A percentile compares a stretch with the other conserved stretches of the same genome.
These are phyloP conservation scores for Scaptomyza polygonia DNA, from an alignment of 2,888 invertebrate genomes.

Conservation along the genomic window DNA sequence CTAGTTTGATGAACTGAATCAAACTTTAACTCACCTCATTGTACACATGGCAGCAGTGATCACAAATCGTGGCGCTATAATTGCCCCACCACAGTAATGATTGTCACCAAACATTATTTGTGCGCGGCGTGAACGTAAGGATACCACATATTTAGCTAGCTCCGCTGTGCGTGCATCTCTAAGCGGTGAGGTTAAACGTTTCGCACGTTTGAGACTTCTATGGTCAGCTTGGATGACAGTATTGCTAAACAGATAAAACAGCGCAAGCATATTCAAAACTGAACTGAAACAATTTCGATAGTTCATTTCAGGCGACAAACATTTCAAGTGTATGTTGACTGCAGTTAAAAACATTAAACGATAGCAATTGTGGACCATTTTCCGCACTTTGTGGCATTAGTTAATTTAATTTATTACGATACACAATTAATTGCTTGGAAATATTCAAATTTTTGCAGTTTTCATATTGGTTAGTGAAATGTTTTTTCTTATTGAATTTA, in stretches of 20 bases:
- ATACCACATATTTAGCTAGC: conserved; percentile 46
- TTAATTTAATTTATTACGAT: no score
- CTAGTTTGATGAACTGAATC: no score
- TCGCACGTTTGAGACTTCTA: neutral
- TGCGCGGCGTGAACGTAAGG: conserved; percentile 43
- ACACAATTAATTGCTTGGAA: no score
- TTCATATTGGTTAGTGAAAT: neutral
- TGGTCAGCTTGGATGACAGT: conserved; percentile 5
- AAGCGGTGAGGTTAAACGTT: conserved; percentile 20
- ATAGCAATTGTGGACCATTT: neutral
- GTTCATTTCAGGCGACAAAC: conserved; percentile 24
- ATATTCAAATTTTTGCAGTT: neutral
- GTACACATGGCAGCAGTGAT: conserved; percentile 53
- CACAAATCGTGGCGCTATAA: conserved; percentile 34
- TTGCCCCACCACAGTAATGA: conserved; percentile 56
- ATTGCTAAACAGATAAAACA: conserved; percentile 2
- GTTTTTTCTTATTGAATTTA: no score
- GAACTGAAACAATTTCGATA: conserved; percentile 30
- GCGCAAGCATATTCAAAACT: neutral
- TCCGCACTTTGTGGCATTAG: neutral
- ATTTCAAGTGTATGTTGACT: conserved; percentile 6
- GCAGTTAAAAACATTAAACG: neutral
- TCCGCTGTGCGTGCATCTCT: conserved; percentile 1
- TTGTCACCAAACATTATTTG: conserved; percentile 54
- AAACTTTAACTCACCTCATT: conserved; percentile 35